Base-by-base conservation (phyloP, 2,888 invertebrate species). In the Acrobasis repandana region DNA sequence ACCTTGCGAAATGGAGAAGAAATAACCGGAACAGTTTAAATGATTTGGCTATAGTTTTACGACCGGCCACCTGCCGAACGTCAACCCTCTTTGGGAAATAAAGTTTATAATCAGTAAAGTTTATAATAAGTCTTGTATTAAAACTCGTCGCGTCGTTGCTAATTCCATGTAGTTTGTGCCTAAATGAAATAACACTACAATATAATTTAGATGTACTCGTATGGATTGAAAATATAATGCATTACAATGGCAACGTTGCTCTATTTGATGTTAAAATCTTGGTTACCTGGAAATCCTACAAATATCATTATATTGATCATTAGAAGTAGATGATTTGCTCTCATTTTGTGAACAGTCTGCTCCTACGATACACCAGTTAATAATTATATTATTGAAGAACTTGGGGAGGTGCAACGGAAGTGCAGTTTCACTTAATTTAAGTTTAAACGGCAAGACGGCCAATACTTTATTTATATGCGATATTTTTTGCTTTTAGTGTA, bases 321-420 rank as follows among this genome's bases (percentile, higher is more conserved):
- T 80, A 81, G 75, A 75, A 71, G 68, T 72, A 80, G 76, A 77
- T 80, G 77, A 74, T 75, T 76, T 77, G 84, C 85, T 85, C 84
- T 85, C 85, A 78, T 70, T 70, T 68, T 68, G 52, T 36, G 54
- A 54, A 38, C 38, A 43, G 28, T 38, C n/a, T 43, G 15, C 36
- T 36, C 9, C 18, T 20, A 15, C 36, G 36, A 52, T n/a, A 36
- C 20, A 54, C 38, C 54, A 38, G 38, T 54, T 38, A 18, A 8
- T 20, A 54, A 14, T n/a, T n/a, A n/a, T 50, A 18, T 48, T 43
- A 14, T 14, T 43, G 14, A 28, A 16, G 36, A 14, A 54, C 3
- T 28, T 43, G 14, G 43, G 43, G 9, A 43, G 43, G 43, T 43
- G 43, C 43, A 43, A 14, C n/a, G 18, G 18, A 63, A 63, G 61